phyloP scores from a whole-genome alignment of 2,113 vertebrate genomes.

The Sclerurus mexicanus region DNA sequence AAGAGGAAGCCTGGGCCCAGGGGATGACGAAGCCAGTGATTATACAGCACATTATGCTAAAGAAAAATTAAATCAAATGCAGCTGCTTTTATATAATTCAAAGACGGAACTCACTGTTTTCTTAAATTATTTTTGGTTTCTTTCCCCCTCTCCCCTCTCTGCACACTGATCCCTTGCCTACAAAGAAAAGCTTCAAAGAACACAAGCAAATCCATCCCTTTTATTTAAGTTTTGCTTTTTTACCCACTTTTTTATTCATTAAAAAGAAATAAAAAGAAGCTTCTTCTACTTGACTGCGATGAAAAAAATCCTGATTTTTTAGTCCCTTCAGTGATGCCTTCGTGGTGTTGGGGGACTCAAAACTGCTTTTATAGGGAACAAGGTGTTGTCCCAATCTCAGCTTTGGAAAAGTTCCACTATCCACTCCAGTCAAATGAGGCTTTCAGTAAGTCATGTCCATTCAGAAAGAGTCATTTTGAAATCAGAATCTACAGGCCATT shows the following conservation, averaged over 20 bases:
- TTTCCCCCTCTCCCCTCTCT: neutral
- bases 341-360: neutral
- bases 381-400: neutral
- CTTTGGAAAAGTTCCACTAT: neutral
- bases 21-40: neutral
- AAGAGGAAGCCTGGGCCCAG: neutral
- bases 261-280: neutral
- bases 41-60: conserved; percentile 44
- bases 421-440: neutral
- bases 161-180: conserved; percentile 25
- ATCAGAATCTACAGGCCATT: neutral
- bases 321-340: neutral
- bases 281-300: neutral
- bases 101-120: conserved; percentile 39
- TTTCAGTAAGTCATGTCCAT: neutral
- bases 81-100: conserved; percentile 66
- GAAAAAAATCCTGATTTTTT: neutral
- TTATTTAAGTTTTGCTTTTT: conserved; percentile 16
- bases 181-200: conserved; percentile 58
- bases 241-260: neutral
- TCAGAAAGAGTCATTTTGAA: neutral
- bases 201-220: neutral
- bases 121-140: conserved; percentile 47
- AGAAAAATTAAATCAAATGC: conserved; percentile 57
- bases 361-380: neutral